Evolutionary conservation across 2,113 vertebrate species (phyloP).

Genomic region (Gracilinanus agilis): DNA sequence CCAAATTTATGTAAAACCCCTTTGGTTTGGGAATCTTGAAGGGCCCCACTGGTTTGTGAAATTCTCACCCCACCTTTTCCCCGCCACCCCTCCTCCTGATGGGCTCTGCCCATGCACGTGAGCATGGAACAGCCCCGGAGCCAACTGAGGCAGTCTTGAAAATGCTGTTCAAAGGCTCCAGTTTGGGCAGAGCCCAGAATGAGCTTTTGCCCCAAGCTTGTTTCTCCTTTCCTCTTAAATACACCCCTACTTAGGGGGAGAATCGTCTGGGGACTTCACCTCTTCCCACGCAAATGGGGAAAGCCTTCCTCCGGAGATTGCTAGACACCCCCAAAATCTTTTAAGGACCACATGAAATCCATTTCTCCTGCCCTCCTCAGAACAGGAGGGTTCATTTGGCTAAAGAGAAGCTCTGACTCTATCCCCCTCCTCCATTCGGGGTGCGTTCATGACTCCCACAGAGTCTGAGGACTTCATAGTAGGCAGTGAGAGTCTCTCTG

Average conservation of each 20-base stretch:
- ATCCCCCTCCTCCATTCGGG: background rate
- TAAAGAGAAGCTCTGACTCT: background rate
- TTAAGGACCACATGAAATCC: background rate
- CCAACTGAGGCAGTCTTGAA: constrained; percentile 64
- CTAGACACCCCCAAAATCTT: background rate
- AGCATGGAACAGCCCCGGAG: constrained; percentile 33
- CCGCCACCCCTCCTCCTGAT: constrained; percentile 62
- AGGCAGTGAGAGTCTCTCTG: background rate
- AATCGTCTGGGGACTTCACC: background rate
- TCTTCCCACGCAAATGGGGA: background rate
- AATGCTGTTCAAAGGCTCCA: constrained; percentile 54
- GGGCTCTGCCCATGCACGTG: constrained; percentile 34
- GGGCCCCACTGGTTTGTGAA: constrained; percentile 65
- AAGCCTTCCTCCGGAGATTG: background rate
- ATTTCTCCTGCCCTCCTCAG: background rate
- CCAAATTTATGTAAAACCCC: constrained; percentile 70
- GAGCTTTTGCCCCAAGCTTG: constrained; percentile 48
- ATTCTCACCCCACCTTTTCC: constrained; percentile 58
- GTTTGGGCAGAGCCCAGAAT: constrained; percentile 62
- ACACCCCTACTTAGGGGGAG: constrained; percentile 58
- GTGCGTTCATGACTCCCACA: background rate
- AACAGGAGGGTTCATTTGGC: background rate
- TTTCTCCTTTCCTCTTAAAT: constrained; percentile 63
- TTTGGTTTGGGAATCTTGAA: constrained; percentile 68
- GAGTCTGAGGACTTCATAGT: background rate